Evolutionary conservation across 2,797 vertebrate genomes (phyloP), one percentile per base, ranked within the genome.

Genomic region (Cyclopterus lumpus): DNA sequence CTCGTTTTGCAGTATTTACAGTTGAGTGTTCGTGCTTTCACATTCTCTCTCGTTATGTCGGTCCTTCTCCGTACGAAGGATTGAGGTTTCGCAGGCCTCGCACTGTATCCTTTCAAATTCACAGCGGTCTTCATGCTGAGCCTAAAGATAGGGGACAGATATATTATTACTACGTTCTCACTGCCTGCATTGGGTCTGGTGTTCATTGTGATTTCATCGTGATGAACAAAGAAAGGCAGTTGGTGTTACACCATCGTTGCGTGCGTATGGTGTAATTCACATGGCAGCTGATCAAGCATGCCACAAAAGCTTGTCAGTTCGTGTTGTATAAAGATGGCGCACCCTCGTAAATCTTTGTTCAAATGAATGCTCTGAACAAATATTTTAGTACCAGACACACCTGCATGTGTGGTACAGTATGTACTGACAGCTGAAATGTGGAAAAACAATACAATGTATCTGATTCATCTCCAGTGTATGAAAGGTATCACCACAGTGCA

Each of bases 1-100:
- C 95, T 88, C 0, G 68, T 81, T 75, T 92, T 95, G 94, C 96
- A 97, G 93, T 95, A 96, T 79, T 93, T 95, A 89, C 97, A 97
- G 93, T 92, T 90, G 5, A 97, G 95, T 10, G 88, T 96, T 73
- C 96, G 88, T 20, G 95, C 92, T 0, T n/a, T 96, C 96, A 24
- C 96, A 96, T 32, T 96, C 96, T 4, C 92, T 85, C 74, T 97
- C 96, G 0, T 86, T 84, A 4, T 98, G 97, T 11, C 75, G 89
- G 20, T 96, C 94, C 87, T 90, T 95, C 15, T 97, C 96, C 0
- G 85, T 79, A 0, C 79, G 88, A 8, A 94, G 92, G 77, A 97
- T 85, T 3, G 77, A 14, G n/a, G 34, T 84, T 69, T 93, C 83
- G 67, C 97, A 97, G 0, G 94, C 95, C 1, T 92, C 92, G 42